Evolutionary conservation across 1,140 invertebrate species (phyloP).

Genomic region (Neuroterus valhalla): DNA sequence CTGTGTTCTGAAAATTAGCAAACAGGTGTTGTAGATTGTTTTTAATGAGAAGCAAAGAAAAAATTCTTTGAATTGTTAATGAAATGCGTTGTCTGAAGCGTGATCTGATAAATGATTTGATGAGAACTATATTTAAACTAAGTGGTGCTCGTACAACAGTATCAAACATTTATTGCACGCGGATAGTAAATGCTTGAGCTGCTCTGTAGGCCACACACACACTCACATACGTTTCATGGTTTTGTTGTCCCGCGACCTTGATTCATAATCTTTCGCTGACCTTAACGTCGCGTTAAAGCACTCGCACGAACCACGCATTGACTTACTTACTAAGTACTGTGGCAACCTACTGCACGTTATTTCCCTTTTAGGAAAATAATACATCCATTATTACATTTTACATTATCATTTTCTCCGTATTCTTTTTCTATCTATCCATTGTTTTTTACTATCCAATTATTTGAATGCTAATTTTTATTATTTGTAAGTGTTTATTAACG

Average conservation of each 20-base stretch:
- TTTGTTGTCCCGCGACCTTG: conserved; percentile 42
- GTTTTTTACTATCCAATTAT: no score
- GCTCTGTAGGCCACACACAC: conserved; percentile 3
- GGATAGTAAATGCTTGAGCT: background rate
- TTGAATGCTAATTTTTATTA: no score
- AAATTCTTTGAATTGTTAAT: no score
- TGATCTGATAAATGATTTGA: background rate
- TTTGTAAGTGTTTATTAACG: no score
- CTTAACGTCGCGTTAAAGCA: conserved; percentile 38
- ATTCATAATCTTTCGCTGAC: conserved; percentile 50
- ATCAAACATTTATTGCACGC: conserved; percentile 9
- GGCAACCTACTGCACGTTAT: background rate
- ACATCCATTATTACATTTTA: background rate
- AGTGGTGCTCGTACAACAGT: conserved; percentile 3
- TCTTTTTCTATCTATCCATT: no score
- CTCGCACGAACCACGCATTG: conserved; percentile 21
- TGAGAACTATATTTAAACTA: background rate
- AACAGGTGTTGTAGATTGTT: no score
- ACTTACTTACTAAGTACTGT: conserved; percentile 3
- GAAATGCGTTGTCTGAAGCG: no score
- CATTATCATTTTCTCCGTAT: no score
- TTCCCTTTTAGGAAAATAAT: background rate
- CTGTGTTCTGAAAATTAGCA: no score
- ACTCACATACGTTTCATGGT: conserved; percentile 30
- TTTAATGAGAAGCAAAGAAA: no score